Conservation (phyloP, 2,888 invertebrate genomes). For the Morpho achilles region DNA sequence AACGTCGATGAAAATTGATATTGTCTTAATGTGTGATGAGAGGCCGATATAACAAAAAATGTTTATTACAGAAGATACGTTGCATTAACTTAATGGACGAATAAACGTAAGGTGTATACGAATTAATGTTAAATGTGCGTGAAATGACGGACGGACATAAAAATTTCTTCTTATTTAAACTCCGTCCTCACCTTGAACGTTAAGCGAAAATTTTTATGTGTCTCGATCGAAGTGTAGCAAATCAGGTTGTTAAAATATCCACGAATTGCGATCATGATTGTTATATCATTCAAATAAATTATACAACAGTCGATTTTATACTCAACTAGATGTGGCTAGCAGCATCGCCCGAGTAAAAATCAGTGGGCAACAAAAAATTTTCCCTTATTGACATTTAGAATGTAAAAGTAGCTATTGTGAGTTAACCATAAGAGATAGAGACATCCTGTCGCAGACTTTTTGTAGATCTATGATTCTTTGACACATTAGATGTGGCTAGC, state of each 20-base stretch:
- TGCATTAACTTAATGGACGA: conserved; percentile 10
- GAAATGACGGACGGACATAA: conserved; percentile 71
- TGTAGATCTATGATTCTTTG: too few relatives aligned
- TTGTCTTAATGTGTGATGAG: conserved; percentile 13
- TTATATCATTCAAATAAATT: conserved; percentile 2
- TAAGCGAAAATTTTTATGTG: conserved; percentile 47
- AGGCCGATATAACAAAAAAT: conserved; percentile 9
- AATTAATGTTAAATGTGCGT: conserved; percentile 70
- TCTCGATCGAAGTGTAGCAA: conserved; percentile 70
- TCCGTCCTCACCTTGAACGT: conserved; percentile 58
- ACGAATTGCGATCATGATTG: conserved; percentile 28
- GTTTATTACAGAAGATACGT: conserved; percentile 10
- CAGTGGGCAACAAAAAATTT: too few relatives aligned
- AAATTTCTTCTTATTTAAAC: conserved; percentile 60
- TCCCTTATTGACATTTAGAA: too few relatives aligned
- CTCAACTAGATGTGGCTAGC: too few relatives aligned
- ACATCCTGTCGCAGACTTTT: too few relatives aligned
- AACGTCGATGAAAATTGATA: conserved; percentile 15
- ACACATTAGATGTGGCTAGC: not conserved
- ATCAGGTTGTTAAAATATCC: conserved; percentile 65
- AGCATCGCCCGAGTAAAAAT: too few relatives aligned
- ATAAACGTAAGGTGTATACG: conserved; percentile 40
- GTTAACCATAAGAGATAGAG: too few relatives aligned
- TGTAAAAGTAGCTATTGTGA: too few relatives aligned
- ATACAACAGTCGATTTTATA: conserved; percentile 2